Percentiles rank a stretch among this genome's conserved stretches.
Evolutionary conservation across 2,797 vertebrate species (phyloP).

Genomic region (Tamandua tetradactyla): DNA sequence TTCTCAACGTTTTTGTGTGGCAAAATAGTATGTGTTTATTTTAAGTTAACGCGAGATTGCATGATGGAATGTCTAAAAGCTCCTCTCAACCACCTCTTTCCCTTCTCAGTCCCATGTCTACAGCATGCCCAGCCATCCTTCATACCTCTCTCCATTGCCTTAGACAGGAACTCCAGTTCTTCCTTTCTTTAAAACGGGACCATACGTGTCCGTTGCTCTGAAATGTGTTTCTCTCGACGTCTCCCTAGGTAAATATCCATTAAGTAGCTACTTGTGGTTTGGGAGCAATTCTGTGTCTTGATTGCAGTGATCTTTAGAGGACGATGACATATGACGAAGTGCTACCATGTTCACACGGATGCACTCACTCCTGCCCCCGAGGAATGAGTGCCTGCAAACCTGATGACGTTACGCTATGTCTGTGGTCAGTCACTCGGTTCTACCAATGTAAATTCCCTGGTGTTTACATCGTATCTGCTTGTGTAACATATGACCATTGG

Average conservation of each 20-base stretch:
- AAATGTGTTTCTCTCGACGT: neutral
- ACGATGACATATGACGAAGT: rapidly evolving
- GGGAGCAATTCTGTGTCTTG: neutral
- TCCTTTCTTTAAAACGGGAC: neutral
- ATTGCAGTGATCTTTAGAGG: neutral
- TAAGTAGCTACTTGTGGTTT: neutral
- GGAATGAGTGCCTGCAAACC: too few relatives aligned
- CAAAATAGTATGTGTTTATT: neutral
- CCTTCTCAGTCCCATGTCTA: neutral
- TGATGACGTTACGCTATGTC: rapidly evolving
- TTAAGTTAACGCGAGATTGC: neutral
- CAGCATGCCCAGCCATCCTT: neutral
- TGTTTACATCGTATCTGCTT: rapidly evolving
- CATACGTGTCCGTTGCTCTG: neutral
- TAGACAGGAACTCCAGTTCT: neutral
- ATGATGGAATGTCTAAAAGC: neutral
- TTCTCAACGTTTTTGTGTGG: neutral
- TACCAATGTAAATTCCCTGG: rapidly evolving
- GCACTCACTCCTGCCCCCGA: rapidly evolving
- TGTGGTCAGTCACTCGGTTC: rapidly evolving
- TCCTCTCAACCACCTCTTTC: neutral
- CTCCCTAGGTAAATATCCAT: neutral
- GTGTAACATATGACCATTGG: too few relatives aligned
- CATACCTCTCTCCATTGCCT: neutral
- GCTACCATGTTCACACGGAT: rapidly evolving